Base-by-base conservation (phyloP, 2,113 vertebrate genomes). In the Syrrhaptes paradoxus region DNA sequence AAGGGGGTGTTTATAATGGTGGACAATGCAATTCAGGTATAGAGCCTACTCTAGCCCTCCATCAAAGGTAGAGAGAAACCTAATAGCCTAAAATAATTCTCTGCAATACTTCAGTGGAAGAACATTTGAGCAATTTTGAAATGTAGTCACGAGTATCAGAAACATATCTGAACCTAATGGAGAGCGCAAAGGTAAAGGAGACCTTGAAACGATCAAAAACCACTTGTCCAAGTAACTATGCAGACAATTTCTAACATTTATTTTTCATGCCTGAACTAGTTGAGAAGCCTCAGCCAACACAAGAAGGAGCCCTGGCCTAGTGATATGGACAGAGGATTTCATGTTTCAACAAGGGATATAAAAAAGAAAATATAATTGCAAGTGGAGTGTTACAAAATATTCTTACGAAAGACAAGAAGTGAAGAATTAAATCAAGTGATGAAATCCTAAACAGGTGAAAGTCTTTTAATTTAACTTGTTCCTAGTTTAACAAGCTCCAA, bases 1-100 rank as follows among this genome's bases (percentile, higher is more conserved):
- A 97, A 94, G 83, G 86, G 93, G 95, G 96, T 98, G 96, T 96
- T 97, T 97, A 93, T 96, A 95, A 90, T 74, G 49, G 89, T 70
- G 88, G 93, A 91, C 88, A 95, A 97, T 96, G 91, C n/a, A 65
- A 89, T 78, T 63, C 67, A 94, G 84, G 88, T 59, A 68, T 22
- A 89, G 61, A 93, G 87, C 93, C 92, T 90, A 86, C 81, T 88
- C 77, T 81, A 89, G 62, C 65, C 79, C 90, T 96, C 94, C 92
- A 90, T 96, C 89, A 98, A 98, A 95, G 70, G 46, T 63, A 51
- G 72, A 78, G 73, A 95, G 55, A 95, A 89, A 96, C 67, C 65
- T 85, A 91, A 96, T 61, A 95, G 67, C 34, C 74, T 93, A 84
- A 98, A 97, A 97, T 89, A 96, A 91, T 93, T 89, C 83, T 81